A percentile compares a stretch with the other conserved stretches of the same genome.
phyloP scores from a whole-genome alignment of 2,888 invertebrate species.

The Antheraea assamensis region DNA sequence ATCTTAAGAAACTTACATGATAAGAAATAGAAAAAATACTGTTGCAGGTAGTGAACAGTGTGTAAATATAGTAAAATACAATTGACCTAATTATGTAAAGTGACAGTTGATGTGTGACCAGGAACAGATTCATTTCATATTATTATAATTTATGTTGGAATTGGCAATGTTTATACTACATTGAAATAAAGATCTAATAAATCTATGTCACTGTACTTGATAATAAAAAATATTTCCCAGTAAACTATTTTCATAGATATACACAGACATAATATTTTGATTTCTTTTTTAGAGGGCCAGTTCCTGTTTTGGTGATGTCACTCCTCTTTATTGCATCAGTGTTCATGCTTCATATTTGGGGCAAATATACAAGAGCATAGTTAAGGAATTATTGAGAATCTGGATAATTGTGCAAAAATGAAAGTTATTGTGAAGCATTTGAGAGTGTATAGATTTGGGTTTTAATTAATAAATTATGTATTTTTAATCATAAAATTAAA shows the following conservation, averaged over 20 bases:
- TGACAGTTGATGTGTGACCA: neutral
- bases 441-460: conserved; percentile 39
- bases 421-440: conserved; percentile 40
- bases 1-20: neutral
- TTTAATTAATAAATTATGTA: conserved; percentile 51
- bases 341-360: conserved; percentile 99
- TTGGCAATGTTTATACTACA: neutral
- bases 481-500: conserved; percentile 58
- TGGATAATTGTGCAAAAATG: conserved; percentile 39
- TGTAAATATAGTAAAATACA: neutral
- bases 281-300: conserved; percentile 92
- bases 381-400: conserved; percentile 27
- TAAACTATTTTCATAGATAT: neutral
- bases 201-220: neutral
- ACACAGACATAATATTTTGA: neutral
- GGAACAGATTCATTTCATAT: too few relatives aligned
- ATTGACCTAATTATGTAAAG: neutral
- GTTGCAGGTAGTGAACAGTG: neutral
- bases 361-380: conserved; percentile 95
- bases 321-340: conserved; percentile 99
- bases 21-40: neutral
- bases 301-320: conserved; percentile 99
- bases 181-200: too few relatives aligned
- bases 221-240: neutral
- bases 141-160: neutral